These are phyloP conservation scores for Matsumurasca onukii DNA, from an alignment of 1,140 invertebrate species.

Conservation along the genomic window DNA sequence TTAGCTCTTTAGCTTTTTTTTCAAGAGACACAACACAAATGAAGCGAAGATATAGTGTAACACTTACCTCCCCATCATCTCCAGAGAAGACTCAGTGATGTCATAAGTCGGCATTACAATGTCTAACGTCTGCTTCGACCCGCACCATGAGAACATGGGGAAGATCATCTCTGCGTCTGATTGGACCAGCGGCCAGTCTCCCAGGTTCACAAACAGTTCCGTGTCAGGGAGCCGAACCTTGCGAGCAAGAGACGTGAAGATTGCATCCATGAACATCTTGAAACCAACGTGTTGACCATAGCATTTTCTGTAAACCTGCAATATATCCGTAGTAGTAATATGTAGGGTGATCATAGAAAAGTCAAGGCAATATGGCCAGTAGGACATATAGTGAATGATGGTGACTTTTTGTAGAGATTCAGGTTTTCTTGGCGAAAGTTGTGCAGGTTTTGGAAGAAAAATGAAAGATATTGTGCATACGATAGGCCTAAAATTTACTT, in stretches of 20 bases:
- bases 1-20: too few species aligned
- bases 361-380: constrained; percentile 8
- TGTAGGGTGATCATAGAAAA: constrained; percentile 24
- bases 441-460: neutral
- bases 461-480: too few species aligned
- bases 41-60: too few species aligned
- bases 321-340: constrained; percentile 34
- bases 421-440: neutral
- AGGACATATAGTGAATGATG: constrained; percentile 17
- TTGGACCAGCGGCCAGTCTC: constrained; percentile 88
- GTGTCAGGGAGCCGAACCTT: constrained; percentile 85
- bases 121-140: constrained; percentile 78
- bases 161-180: constrained; percentile 55
- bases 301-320: constrained; percentile 79
- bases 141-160: constrained; percentile 98
- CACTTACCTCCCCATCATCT: constrained; percentile 90
- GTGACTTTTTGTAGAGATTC: neutral
- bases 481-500: too few species aligned
- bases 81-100: constrained; percentile 85
- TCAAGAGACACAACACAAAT: too few species aligned
- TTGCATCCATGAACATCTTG: constrained; percentile 92
- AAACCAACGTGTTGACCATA: constrained; percentile 95
- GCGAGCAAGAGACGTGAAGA: constrained; percentile 77
- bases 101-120: constrained; percentile 96
- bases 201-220: constrained; percentile 91